Conservation (phyloP, 2,888 invertebrate genomes). For the Tribolium freemani region DNA sequence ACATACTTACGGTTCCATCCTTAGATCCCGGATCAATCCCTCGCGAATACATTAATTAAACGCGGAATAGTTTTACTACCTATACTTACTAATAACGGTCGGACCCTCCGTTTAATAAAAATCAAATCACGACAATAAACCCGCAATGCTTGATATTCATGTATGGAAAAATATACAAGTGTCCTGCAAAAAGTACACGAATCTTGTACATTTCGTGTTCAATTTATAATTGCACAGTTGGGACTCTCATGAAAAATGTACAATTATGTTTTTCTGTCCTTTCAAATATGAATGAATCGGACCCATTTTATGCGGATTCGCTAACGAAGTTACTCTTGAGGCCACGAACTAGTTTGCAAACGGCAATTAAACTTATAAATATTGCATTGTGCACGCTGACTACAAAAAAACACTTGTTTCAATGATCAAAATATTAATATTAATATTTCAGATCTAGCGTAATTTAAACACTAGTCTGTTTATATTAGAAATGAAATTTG, state of each 20-base stretch:
- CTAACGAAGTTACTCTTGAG: background rate
- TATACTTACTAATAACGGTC: background rate
- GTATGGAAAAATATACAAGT: constrained; percentile 29
- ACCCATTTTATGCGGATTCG: constrained; percentile 17
- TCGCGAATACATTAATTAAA: constrained; percentile 24
- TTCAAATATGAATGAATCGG: constrained; percentile 21
- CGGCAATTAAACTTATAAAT: constrained; percentile 30
- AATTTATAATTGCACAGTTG: constrained; percentile 27
- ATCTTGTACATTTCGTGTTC: constrained; percentile 31
- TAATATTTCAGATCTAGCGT: background rate
- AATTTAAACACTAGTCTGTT: background rate
- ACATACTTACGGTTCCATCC: constrained; percentile 23
- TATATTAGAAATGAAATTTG: background rate
- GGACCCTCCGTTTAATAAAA: background rate
- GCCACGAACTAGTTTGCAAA: constrained; percentile 15
- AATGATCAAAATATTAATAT: too few relatives aligned
- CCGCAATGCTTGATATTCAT: constrained; percentile 23
- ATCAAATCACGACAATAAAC: constrained; percentile 5
- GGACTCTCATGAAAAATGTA: constrained; percentile 33
- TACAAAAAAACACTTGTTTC: too few relatives aligned
- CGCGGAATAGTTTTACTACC: constrained; percentile 11
- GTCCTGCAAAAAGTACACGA: constrained; percentile 29
- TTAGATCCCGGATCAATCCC: constrained; percentile 18
- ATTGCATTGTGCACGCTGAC: constrained; percentile 11
- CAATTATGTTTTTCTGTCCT: constrained; percentile 18